These are phyloP conservation scores for Periplaneta americana DNA, from an alignment of 1,140 invertebrate species.

Conservation along the genomic window DNA sequence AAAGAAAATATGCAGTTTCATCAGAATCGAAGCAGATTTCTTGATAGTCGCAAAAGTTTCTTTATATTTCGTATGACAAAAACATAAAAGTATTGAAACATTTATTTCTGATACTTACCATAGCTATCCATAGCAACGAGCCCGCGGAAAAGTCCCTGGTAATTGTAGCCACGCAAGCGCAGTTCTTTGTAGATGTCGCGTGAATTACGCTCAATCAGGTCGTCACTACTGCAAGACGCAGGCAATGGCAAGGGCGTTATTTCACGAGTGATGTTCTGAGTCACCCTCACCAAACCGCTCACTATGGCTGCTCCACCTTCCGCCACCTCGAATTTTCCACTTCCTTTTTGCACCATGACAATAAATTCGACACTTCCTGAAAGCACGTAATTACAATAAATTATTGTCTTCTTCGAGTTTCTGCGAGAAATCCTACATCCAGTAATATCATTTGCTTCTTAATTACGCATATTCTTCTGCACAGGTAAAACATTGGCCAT, in stretches of 20 bases:
- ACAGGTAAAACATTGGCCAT: too few species aligned
- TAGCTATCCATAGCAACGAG: slow-evolving; percentile 61
- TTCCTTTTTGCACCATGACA: slow-evolving; percentile 78
- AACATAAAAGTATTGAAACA: background rate
- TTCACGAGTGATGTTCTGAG: slow-evolving; percentile 39
- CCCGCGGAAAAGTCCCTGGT: slow-evolving; percentile 81
- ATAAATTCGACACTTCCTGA: slow-evolving; percentile 59
- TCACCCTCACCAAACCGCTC: slow-evolving; percentile 59
- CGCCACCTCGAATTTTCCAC: slow-evolving; percentile 79
- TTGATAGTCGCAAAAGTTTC: too few species aligned
- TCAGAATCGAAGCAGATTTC: too few species aligned
- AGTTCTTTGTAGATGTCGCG: slow-evolving; percentile 93
- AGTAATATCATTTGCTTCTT: too few species aligned
- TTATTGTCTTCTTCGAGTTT: too few species aligned
- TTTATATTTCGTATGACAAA: too few species aligned
- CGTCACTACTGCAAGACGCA: slow-evolving; percentile 27
- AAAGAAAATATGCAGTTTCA: too few species aligned
- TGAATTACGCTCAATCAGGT: slow-evolving; percentile 42
- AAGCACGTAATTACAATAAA: too few species aligned
- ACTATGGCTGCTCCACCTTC: slow-evolving; percentile 75
- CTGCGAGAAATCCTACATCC: too few species aligned
- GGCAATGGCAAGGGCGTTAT: slow-evolving; percentile 37
- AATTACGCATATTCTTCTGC: too few species aligned
- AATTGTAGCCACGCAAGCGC: slow-evolving; percentile 89
- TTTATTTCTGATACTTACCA: slow-evolving; percentile 32